Conservation (phyloP, 1,140 invertebrate species). For the Scylla paramamosain region DNA sequence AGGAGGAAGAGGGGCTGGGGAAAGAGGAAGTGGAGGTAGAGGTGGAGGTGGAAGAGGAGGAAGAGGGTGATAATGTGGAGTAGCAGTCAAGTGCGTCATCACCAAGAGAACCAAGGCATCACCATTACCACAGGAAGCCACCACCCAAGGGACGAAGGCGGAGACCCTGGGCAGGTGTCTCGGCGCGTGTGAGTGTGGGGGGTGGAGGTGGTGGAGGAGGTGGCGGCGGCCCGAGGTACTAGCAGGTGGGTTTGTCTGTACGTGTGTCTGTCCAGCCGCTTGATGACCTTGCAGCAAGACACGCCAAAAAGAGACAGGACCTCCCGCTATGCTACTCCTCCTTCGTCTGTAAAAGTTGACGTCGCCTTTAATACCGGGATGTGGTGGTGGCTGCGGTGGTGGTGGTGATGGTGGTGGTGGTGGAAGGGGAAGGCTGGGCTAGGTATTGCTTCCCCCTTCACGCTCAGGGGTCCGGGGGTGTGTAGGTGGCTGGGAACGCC, state of each 20-base stretch:
- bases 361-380: neutral
- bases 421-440: neutral
- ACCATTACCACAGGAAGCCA: neutral
- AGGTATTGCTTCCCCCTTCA: too few relatives aligned
- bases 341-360: constrained; percentile 13
- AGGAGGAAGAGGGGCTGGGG: too few relatives aligned
- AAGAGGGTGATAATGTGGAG: neutral
- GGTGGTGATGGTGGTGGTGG: neutral
- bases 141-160: neutral
- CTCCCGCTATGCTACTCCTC: neutral
- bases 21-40: neutral
- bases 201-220: neutral
- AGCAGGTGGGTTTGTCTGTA: neutral
- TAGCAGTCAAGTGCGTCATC: neutral
- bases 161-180: neutral
- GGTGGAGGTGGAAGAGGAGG: neutral
- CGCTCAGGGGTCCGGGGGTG: too few relatives aligned
- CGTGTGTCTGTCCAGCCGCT: neutral
- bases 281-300: too few relatives aligned
- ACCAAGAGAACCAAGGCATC: neutral
- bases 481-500: too few relatives aligned
- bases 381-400: neutral
- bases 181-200: neutral
- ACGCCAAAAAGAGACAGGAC: neutral
- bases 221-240: neutral